phyloP scores from a whole-genome alignment of 2,797 vertebrate genomes.

The Buceros bicornis region DNA sequence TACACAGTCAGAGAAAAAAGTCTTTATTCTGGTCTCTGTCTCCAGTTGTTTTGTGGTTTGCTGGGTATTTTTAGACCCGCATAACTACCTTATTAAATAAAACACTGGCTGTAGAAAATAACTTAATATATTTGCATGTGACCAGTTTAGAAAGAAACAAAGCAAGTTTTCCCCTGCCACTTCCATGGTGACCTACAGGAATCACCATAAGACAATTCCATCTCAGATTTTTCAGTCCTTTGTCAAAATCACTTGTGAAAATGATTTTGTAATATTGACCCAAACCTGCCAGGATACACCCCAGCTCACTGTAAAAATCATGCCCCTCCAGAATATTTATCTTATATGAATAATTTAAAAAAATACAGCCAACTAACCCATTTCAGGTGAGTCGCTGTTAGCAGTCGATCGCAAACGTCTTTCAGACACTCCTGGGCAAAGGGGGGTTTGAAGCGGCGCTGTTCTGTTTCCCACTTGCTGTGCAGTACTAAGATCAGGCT shows the following conservation, averaged over 20 bases:
- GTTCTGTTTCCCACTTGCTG: background rate
- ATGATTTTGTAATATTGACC: background rate
- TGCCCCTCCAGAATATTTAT: background rate
- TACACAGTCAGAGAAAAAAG: background rate
- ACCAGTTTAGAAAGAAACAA: background rate
- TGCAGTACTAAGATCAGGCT: background rate
- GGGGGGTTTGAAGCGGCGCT: background rate
- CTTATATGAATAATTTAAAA: background rate
- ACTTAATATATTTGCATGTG: background rate
- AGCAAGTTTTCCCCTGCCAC: background rate
- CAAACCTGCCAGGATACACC: background rate
- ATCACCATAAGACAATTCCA: background rate
- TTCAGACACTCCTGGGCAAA: background rate
- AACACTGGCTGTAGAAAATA: background rate
- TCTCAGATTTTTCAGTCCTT: background rate
- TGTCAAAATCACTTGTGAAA: background rate
- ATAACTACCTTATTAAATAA: background rate
- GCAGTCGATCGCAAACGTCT: background rate
- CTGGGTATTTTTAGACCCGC: rapidly evolving
- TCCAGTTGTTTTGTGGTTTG: background rate
- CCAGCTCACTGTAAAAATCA: background rate
- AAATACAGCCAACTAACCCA: rapidly evolving
- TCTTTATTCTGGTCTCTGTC: background rate
- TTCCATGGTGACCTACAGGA: rapidly evolving
- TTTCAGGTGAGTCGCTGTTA: rapidly evolving